Conservation (phyloP, 2,797 vertebrate genomes). For the Rallus crepitans region DNA sequence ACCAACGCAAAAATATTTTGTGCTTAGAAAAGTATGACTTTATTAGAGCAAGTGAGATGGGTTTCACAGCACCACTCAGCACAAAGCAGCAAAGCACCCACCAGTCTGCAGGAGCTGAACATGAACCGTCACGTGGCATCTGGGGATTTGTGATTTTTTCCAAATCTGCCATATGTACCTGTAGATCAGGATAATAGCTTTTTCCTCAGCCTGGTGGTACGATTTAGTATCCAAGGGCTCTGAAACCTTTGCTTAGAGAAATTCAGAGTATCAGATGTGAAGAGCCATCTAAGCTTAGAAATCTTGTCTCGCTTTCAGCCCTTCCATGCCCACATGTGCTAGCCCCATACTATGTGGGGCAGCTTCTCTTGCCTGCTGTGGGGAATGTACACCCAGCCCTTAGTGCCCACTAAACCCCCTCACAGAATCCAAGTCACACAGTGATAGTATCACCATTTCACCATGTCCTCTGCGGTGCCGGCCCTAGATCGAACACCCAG, state of each 20-base stretch:
- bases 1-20: neutral
- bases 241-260: neutral
- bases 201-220: neutral
- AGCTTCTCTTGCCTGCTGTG: neutral
- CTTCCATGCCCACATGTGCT: neutral
- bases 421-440: neutral
- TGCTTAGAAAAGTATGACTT: neutral
- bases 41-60: neutral
- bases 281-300: neutral
- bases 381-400: neutral
- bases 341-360: neutral
- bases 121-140: neutral
- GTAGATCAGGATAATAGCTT: neutral
- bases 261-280: neutral
- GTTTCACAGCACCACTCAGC: neutral
- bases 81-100: accelerated
- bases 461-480: accelerated
- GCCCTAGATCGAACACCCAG: neutral
- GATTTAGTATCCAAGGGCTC: neutral
- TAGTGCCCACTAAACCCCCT: neutral
- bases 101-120: neutral
- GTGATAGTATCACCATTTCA: neutral
- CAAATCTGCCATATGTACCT: neutral
- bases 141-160: neutral
- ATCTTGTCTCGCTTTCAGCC: neutral